Evolutionary conservation across 2,888 invertebrate species (phyloP), one percentile per base, ranked within the genome.

Genomic region (Trichogramma dendrolimi): DNA sequence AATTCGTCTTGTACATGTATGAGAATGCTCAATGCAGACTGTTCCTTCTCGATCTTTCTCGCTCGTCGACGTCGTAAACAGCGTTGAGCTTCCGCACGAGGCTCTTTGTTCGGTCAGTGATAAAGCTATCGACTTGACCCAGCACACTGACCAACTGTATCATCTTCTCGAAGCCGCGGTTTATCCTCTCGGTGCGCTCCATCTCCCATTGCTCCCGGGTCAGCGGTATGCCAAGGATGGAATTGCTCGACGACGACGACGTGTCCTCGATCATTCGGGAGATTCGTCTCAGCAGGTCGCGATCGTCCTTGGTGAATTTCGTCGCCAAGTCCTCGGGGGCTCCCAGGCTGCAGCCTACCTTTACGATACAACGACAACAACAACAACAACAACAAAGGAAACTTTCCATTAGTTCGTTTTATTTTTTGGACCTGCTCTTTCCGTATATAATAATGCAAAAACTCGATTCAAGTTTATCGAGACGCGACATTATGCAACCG

Each of bases 121-220:
- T 69, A 68, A 81, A 83, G 41, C 79, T 76, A 68, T 83, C 83
- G 43, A 83, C 77, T 70, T 83, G 81, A 4, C 82, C 82, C 58
- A 83, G 72, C 59, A 83, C 78, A 64, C 80, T 81, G 4, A 83
- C 80, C 48, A 83, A 71, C 67, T 81, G 80, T 57, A 83, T 79
- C 73, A 83, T 77, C 68, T 75, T 80, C 61, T 82, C 82, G 62
- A 83, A 82, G 68, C 80, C 79, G 41, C 75, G 78, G 63, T 81
- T 81, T 40, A 81, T 69, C 59, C 74, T 73, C 67, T 81, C 79
- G 0, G 77, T 73, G 62, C 74, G 75, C 48, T 80, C 74, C 46
- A 74, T 4, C 4, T 61, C 65, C 8, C 58, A 2, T 27, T 66
- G 56, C 2, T 63, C 59, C 2, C 41, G 10, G 1, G 51, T 50